These are phyloP conservation scores for Oxygymnocypris stewartii DNA, from an alignment of 2,113 vertebrate genomes.

Conservation along the genomic window DNA sequence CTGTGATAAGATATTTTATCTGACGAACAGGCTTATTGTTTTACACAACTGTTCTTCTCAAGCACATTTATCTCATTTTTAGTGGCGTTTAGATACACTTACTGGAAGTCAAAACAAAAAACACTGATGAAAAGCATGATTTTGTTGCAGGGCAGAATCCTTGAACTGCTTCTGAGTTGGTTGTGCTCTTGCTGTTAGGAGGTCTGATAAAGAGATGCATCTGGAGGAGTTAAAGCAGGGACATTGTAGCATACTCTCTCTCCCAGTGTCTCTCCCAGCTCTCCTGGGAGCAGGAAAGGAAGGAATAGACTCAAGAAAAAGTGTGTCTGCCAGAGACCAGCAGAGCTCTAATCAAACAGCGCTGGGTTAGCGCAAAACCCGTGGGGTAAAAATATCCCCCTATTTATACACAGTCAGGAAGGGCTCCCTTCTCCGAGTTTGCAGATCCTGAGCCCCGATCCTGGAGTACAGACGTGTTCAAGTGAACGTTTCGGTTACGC, in stretches of 20 bases:
- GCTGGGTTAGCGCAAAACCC: slow-evolving; percentile 56
- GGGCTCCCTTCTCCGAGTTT: slow-evolving; percentile 31
- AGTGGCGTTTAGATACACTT: not conserved
- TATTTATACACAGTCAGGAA: slow-evolving; percentile 52
- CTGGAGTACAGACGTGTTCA: not conserved
- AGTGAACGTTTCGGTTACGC: not conserved
- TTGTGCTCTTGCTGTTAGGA: not conserved
- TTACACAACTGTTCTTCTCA: not conserved
- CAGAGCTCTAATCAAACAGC: slow-evolving; percentile 56
- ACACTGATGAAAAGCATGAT: not conserved
- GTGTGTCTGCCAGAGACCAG: slow-evolving; percentile 54
- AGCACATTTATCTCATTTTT: not conserved
- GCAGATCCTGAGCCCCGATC: not conserved
- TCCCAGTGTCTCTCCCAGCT: not conserved
- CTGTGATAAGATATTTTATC: not conserved
- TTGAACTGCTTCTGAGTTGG: not conserved
- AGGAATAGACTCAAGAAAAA: slow-evolving; percentile 16
- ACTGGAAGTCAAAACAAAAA: not conserved
- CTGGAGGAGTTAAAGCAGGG: not conserved
- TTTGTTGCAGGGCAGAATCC: not conserved
- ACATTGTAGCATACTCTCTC: not conserved
- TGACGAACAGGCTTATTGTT: not conserved
- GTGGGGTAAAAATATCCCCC: slow-evolving; percentile 62
- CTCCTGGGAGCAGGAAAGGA: slow-evolving; percentile 4
- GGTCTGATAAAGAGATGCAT: slow-evolving; percentile 13